These are phyloP conservation scores for Coptotermes formosanus DNA, from an alignment of 1,140 invertebrate species.

Conservation along the genomic window DNA sequence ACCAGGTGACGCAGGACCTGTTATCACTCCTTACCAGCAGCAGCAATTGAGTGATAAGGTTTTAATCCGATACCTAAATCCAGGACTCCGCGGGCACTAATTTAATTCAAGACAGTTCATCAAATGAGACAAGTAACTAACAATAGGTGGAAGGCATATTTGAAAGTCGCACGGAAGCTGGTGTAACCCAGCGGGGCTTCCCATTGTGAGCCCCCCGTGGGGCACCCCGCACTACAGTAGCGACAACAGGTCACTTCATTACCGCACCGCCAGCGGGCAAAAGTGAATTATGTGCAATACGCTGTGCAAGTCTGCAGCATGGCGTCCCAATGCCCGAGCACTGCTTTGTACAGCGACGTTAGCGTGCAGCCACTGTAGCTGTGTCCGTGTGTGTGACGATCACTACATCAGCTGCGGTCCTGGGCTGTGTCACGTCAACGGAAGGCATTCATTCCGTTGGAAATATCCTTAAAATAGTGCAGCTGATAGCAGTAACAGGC, in stretches of 20 bases:
- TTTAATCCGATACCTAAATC: not conserved
- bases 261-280: not conserved
- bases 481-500: too few relatives aligned
- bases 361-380: too few relatives aligned
- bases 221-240: not conserved
- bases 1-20: too few relatives aligned
- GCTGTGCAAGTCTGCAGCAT: too few relatives aligned
- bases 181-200: conserved; percentile 11
- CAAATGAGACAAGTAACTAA: not conserved
- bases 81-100: not conserved
- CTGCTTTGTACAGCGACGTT: too few relatives aligned
- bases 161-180: conserved; percentile 2
- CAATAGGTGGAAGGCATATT: not conserved
- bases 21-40: not conserved
- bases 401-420: too few relatives aligned
- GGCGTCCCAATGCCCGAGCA: too few relatives aligned
- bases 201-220: not conserved
- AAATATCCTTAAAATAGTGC: too few relatives aligned
- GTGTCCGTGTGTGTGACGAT: too few relatives aligned
- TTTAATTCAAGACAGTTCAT: conserved; percentile 5
- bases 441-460: too few relatives aligned
- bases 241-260: conserved; percentile 14
- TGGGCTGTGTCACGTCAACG: too few relatives aligned
- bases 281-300: not conserved
- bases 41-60: not conserved